These are phyloP conservation scores for Alexandromys fortis DNA, from an alignment of 2,113 vertebrate genomes.

Conservation along the genomic window DNA sequence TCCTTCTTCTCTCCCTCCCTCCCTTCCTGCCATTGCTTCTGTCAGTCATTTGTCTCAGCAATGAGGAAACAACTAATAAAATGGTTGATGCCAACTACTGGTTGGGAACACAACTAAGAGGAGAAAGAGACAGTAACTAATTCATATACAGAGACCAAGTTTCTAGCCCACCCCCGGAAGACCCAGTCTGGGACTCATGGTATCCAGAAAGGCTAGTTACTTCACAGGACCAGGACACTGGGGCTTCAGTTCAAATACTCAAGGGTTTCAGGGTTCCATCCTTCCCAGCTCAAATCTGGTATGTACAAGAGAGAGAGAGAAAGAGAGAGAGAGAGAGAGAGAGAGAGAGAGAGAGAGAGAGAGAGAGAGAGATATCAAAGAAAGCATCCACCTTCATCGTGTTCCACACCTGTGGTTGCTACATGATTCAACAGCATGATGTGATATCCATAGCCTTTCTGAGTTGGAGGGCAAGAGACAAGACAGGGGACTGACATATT, in stretches of 20 bases:
- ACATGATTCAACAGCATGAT: background rate
- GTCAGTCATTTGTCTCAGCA: background rate
- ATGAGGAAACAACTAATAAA: background rate
- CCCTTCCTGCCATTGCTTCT: background rate
- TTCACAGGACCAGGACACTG: background rate
- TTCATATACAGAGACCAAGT: background rate
- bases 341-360: background rate
- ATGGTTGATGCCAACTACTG: background rate
- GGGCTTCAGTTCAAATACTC: background rate
- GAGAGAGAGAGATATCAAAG: background rate
- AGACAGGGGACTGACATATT: background rate
- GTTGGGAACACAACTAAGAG: too few species aligned
- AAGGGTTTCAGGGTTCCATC: background rate
- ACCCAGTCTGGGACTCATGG: background rate
- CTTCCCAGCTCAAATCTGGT: background rate
- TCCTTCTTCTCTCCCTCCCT: too few species aligned
- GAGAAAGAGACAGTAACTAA: background rate
- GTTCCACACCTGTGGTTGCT: background rate
- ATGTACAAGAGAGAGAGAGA: background rate
- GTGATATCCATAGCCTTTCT: background rate
- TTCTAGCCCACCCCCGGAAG: background rate
- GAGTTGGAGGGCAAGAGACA: background rate
- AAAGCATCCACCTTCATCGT: background rate
- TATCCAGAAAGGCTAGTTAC: background rate
- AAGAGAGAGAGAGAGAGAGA: too few species aligned